Conservation (phyloP, 2,797 vertebrate genomes). For the Yasuhikotakia modesta region DNA sequence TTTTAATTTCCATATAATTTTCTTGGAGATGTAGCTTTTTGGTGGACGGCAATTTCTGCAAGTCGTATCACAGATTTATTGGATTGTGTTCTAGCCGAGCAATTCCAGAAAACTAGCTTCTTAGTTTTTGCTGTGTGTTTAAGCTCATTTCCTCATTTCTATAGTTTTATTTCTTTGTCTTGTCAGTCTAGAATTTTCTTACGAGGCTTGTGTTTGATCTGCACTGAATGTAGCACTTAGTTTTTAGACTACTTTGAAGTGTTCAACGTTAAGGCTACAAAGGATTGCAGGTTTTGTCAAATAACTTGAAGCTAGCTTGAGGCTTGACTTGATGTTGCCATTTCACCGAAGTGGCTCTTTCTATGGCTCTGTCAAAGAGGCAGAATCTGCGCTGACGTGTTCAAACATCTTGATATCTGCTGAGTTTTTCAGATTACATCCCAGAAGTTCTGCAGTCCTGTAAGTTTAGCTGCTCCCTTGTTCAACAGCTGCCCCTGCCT, state of each 20-base stretch:
- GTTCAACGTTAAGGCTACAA: background rate
- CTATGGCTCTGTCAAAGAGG: background rate
- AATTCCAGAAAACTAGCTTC: slow-evolving; percentile 13
- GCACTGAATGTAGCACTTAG: slow-evolving; percentile 9
- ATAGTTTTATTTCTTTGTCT: background rate
- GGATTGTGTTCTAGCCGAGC: slow-evolving; percentile 19
- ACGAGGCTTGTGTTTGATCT: background rate
- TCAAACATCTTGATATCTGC: background rate
- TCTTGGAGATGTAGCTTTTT: slow-evolving; percentile 14
- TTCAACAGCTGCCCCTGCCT: background rate
- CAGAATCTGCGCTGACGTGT: slow-evolving; percentile 3
- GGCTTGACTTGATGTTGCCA: slow-evolving; percentile 13
- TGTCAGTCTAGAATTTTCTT: slow-evolving; percentile 6
- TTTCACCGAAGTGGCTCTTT: slow-evolving; percentile 5
- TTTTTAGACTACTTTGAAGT: slow-evolving; percentile 7
- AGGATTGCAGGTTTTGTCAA: slow-evolving; percentile 20
- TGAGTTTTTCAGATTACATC: slow-evolving; percentile 7
- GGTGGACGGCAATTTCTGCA: slow-evolving; percentile 11
- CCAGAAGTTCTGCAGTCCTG: background rate
- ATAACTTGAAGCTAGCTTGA: slow-evolving; percentile 9
- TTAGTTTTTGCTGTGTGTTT: background rate
- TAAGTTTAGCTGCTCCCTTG: background rate
- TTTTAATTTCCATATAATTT: slow-evolving; percentile 7
- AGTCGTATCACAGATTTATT: slow-evolving; percentile 15
- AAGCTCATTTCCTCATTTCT: slow-evolving; percentile 4